Percentiles rank a stretch among this genome's conserved stretches.
These are phyloP conservation scores for Sparidentex hasta DNA, from an alignment of 2,797 vertebrate genomes.

Conservation along the genomic window DNA sequence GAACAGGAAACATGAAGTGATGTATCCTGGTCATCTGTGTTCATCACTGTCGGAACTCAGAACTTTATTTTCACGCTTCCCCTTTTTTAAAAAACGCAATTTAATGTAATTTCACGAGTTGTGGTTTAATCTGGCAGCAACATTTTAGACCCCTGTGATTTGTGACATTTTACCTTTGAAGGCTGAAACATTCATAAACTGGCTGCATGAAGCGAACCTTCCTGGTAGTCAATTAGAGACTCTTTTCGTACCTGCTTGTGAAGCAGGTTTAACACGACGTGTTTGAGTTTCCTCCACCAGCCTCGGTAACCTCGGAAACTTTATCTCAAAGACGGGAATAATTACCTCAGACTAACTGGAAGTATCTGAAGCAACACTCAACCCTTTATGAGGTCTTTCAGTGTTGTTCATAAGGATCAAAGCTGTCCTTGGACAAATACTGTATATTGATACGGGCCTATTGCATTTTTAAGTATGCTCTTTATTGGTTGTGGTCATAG, in stretches of 20 bases:
- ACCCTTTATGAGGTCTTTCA: conserved; percentile 22
- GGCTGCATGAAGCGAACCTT: neutral
- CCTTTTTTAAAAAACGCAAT: neutral
- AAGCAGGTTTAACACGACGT: neutral
- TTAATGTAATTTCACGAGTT: neutral
- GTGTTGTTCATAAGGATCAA: conserved; percentile 10
- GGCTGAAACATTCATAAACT: neutral
- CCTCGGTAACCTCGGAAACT: neutral
- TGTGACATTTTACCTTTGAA: neutral
- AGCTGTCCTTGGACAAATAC: conserved; percentile 30
- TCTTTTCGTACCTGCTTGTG: neutral
- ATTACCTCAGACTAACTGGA: conserved; percentile 15
- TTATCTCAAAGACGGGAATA: conserved; percentile 1
- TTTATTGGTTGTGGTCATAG: conserved; percentile 27
- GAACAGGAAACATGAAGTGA: neutral
- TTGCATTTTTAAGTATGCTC: conserved; percentile 20
- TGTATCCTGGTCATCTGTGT: neutral
- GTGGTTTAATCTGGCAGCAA: neutral
- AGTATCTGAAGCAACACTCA: conserved; percentile 5
- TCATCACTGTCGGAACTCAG: no score
- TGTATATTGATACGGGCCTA: conserved; percentile 14
- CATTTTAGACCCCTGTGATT: neutral
- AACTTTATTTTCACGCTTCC: neutral
- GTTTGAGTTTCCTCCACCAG: neutral
- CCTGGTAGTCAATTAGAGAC: neutral